Conservation (phyloP, 30 jellyfish, hydroid and myxozoan species). For the Haliclystus octoradiatus region DNA sequence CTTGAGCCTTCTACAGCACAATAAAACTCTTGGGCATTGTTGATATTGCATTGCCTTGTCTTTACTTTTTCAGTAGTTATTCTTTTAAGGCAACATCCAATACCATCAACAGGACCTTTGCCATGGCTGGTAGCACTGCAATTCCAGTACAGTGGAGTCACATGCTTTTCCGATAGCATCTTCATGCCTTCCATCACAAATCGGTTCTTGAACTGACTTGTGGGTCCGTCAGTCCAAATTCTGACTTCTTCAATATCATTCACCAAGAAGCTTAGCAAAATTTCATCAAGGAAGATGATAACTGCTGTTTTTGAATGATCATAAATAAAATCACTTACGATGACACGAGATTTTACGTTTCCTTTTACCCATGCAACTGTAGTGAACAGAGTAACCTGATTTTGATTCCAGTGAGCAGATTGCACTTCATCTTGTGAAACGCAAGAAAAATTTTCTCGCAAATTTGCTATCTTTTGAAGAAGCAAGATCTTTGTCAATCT, state of each 20-base stretch:
- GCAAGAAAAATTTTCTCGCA: constrained; percentile 22
- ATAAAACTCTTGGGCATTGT: constrained; percentile 17
- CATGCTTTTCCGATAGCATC: no score
- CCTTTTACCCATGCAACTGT: no score
- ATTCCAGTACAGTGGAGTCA: no score
- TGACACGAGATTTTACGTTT: no score
- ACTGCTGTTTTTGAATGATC: constrained; percentile 18
- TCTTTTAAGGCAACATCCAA: constrained; percentile 18
- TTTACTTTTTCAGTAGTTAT: constrained; percentile 13
- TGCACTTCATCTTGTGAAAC: constrained; percentile 34
- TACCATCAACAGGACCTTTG: no score
- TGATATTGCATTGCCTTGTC: constrained; percentile 26
- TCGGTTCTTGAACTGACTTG: no score
- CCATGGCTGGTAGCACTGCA: constrained; percentile 18
- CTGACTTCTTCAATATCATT: no score
- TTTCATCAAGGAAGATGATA: constrained; percentile 11
- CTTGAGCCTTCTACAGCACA: constrained; percentile 16
- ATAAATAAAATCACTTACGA: no score
- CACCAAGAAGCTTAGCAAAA: no score
- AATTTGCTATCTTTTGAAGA: no score
- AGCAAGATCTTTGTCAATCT: constrained; percentile 17
- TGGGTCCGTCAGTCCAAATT: no score
- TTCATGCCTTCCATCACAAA: no score
- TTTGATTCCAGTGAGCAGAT: constrained; percentile 44
- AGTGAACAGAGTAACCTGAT: constrained; percentile 36